Percentiles rank a stretch among this genome's conserved stretches.
Conservation (phyloP, 2,113 vertebrate genomes). For the Progne subis region DNA sequence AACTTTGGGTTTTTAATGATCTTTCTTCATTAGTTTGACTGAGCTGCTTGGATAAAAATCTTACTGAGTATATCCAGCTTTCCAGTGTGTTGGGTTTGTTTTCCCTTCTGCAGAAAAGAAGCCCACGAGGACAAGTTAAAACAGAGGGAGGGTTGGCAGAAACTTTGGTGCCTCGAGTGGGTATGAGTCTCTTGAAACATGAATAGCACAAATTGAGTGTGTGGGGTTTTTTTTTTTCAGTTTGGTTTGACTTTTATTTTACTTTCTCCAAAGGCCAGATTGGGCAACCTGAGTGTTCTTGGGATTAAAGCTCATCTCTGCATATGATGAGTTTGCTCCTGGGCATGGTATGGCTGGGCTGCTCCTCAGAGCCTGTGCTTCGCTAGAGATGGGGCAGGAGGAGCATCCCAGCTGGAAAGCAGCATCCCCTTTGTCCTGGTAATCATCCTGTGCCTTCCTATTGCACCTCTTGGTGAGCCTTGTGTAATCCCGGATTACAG, state of each 20-base stretch:
- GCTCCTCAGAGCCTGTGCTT: background rate
- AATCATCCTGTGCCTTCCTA: background rate
- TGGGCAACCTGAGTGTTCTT: background rate
- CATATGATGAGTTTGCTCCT: background rate
- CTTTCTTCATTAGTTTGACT: constrained; percentile 38
- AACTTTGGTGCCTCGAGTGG: background rate
- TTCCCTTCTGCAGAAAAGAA: background rate
- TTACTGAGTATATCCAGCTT: background rate
- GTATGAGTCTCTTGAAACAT: background rate
- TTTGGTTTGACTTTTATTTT: background rate
- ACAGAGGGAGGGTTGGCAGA: constrained; percentile 22
- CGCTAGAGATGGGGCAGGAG: background rate
- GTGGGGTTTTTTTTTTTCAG: background rate
- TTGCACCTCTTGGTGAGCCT: background rate
- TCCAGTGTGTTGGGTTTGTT: background rate
- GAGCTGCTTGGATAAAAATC: constrained; percentile 33
- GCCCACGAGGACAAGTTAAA: constrained; percentile 19
- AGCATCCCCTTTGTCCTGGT: background rate
- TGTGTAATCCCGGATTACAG: background rate
- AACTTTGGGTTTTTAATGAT: constrained; percentile 41
- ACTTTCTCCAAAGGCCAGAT: background rate
- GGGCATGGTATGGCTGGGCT: background rate
- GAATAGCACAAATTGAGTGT: constrained; percentile 1
- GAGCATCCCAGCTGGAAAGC: background rate
- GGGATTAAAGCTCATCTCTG: background rate